These are phyloP conservation scores for Calliphora vicina DNA, from an alignment of 1,140 invertebrate genomes.

Conservation along the genomic window DNA sequence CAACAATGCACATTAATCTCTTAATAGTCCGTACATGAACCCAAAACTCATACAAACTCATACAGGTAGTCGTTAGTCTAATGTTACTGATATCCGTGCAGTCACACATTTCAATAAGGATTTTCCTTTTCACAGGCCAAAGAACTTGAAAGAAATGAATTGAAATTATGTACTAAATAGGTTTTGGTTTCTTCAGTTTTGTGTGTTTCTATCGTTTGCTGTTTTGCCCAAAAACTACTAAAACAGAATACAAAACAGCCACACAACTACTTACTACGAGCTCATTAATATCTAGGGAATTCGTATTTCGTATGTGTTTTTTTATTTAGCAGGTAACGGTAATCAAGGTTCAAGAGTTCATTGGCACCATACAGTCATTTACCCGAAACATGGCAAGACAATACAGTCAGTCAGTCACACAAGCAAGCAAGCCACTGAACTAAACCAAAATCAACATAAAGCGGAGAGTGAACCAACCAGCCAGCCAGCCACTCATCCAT, in stretches of 20 bases:
- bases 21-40: too few species aligned
- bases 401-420: background rate
- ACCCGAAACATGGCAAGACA: constrained; percentile 18
- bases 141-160: background rate
- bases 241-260: background rate
- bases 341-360: constrained; percentile 32
- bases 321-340: constrained; percentile 25
- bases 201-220: too few species aligned
- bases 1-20: too few species aligned
- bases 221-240: background rate
- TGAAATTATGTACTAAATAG: background rate
- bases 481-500: background rate
- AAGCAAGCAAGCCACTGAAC: constrained; percentile 9
- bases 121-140: background rate
- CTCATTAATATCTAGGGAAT: background rate
- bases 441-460: constrained; percentile 1
- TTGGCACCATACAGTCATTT: constrained; percentile 22
- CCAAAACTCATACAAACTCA: too few species aligned
- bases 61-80: too few species aligned
- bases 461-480: background rate
- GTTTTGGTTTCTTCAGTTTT: too few species aligned
- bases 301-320: background rate
- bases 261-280: background rate
- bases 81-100: background rate
- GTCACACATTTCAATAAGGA: background rate